Evolutionary conservation across 1,140 invertebrate species (phyloP).

Genomic region (Sitophilus oryzae): DNA sequence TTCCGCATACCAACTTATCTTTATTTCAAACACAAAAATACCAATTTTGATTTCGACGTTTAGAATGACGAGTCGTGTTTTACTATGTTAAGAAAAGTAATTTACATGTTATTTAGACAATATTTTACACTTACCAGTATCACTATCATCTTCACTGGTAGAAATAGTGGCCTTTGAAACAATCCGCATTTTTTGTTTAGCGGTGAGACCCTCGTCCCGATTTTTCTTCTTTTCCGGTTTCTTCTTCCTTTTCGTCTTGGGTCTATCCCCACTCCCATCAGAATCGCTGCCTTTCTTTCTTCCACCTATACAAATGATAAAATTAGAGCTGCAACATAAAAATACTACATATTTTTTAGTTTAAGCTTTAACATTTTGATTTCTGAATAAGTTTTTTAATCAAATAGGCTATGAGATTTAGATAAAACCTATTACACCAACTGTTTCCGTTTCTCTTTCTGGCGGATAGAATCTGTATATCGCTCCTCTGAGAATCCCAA

Average conservation of each 20-base stretch:
- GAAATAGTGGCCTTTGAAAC: constrained; percentile 94
- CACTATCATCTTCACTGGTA: constrained; percentile 84
- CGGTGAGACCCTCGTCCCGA: constrained; percentile 60
- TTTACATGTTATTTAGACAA: no score
- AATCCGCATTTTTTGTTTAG: constrained; percentile 80
- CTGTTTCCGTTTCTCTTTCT: no score
- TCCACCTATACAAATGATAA: constrained; percentile 5
- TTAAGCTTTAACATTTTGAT: no score
- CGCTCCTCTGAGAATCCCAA: no score
- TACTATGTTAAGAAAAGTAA: no score
- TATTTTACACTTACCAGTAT: constrained; percentile 44
- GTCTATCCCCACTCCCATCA: constrained; percentile 59
- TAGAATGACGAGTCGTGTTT: no score
- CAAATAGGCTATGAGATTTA: background rate
- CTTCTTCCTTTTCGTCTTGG: constrained; percentile 54
- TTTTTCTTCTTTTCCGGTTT: constrained; percentile 42
- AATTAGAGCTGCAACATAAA: background rate
- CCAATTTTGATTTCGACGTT: no score
- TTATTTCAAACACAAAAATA: no score
- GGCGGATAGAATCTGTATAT: no score
- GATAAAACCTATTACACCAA: no score
- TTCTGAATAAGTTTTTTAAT: background rate
- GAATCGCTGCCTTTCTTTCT: constrained; percentile 34
- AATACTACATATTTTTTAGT: background rate
- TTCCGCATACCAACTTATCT: no score